phyloP scores from a whole-genome alignment of 2,113 vertebrate genomes.

The Porphyrio hochstetteri region DNA sequence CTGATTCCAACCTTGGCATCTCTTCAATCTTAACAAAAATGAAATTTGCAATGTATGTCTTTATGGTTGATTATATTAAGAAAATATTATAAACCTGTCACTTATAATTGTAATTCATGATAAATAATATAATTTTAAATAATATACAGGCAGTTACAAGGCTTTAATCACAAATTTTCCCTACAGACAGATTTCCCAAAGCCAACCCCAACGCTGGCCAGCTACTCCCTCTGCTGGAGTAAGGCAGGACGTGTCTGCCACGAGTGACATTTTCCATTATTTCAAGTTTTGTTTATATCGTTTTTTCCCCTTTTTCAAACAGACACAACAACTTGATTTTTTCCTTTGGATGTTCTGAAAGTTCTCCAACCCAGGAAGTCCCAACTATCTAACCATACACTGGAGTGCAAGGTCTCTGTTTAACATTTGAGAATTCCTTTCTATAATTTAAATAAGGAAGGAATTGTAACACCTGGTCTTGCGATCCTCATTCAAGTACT shows the following conservation, averaged over 20 bases:
- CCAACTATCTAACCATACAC: neutral
- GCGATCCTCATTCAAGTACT: neutral
- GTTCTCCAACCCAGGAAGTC: neutral
- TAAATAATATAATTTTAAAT: neutral
- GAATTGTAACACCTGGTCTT: neutral
- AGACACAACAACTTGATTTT: neutral
- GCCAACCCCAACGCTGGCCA: neutral
- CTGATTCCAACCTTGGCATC: neutral
- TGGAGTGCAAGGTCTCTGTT: neutral
- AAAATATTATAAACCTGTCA: neutral
- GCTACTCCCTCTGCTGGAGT: slow-evolving; percentile 71
- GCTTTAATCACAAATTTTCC: neutral
- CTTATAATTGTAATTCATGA: neutral
- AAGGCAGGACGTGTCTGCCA: neutral
- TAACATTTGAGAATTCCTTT: neutral
- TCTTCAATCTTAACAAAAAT: neutral
- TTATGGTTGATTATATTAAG: neutral
- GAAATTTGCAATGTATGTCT: neutral
- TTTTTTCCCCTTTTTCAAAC: neutral
- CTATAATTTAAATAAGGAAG: neutral
- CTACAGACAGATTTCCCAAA: neutral
- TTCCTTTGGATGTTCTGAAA: neutral
- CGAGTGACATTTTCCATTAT: neutral
- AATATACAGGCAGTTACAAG: neutral
- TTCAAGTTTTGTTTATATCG: neutral